phyloP scores from a whole-genome alignment of 64 coral and sea anemone species.

The Astreopora myriophthalma region DNA sequence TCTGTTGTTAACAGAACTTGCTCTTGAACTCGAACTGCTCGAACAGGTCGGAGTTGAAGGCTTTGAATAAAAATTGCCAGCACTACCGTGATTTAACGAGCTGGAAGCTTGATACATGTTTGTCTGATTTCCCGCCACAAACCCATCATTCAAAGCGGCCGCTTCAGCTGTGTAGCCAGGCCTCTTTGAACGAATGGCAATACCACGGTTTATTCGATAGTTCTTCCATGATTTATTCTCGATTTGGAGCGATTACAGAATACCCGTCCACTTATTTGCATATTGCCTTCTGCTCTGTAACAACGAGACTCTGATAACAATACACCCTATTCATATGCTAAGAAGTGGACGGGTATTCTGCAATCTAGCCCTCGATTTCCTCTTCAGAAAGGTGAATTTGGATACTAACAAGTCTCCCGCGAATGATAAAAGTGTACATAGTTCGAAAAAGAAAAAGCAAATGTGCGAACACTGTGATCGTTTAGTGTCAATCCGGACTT shows the following conservation, averaged over 20 bases:
- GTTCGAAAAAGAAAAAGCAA: background rate
- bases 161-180: background rate
- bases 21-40: background rate
- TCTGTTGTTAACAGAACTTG: too few species aligned
- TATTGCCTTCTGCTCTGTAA: too few species aligned
- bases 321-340: too few species aligned
- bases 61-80: background rate
- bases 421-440: background rate
- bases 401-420: background rate
- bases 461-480: conserved; percentile 1
- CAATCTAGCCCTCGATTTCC: too few species aligned
- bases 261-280: too few species aligned
- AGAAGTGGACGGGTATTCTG: too few species aligned
- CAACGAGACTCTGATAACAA: too few species aligned
- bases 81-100: background rate
- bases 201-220: too few species aligned
- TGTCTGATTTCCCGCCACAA: background rate
- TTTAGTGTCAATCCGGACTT: conserved; percentile 1
- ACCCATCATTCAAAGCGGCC: background rate
- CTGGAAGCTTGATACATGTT: background rate
- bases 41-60: background rate
- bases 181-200: background rate
- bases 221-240: too few species aligned
- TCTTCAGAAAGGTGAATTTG: background rate
- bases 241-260: too few species aligned